Evolutionary conservation across 2,113 vertebrate species (phyloP).

Genomic region (Carollia perspicillata): DNA sequence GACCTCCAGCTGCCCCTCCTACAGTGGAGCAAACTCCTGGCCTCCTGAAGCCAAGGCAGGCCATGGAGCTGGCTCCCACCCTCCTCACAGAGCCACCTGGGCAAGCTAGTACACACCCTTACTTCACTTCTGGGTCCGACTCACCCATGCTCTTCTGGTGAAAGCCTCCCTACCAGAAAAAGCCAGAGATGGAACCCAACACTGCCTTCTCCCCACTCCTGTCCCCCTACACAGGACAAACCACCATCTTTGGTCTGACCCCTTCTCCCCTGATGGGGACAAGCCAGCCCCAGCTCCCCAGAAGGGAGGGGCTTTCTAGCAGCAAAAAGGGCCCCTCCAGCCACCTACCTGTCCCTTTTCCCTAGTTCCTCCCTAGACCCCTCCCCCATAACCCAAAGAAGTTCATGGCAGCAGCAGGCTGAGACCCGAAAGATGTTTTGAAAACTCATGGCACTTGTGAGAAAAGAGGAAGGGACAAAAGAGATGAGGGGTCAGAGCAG

Average conservation of each 20-base stretch:
- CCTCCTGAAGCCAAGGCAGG: neutral
- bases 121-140: neutral
- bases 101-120: neutral
- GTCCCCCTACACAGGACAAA: conserved; percentile 59
- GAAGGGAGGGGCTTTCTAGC: conserved; percentile 69
- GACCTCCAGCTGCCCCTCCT: neutral
- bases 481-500: conserved; percentile 28
- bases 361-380: conserved; percentile 34
- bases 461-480: conserved; percentile 45
- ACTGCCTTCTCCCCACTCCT: conserved; percentile 68
- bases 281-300: conserved; percentile 61
- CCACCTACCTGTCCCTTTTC: conserved; percentile 29
- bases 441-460: conserved; percentile 79
- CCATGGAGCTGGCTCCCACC: neutral
- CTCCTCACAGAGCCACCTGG: neutral
- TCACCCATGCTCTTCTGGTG: neutral
- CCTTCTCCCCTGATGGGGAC: conserved; percentile 62
- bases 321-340: conserved; percentile 71
- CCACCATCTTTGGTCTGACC: conserved; percentile 74
- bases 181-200: conserved; percentile 18
- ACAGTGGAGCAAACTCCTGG: neutral
- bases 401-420: conserved; percentile 70
- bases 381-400: conserved; percentile 57
- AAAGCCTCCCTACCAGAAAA: conserved; percentile 8
- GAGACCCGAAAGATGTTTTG: conserved; percentile 71